Conservation (phyloP, 2,797 vertebrate species). For the Loriculus beryllinus region DNA sequence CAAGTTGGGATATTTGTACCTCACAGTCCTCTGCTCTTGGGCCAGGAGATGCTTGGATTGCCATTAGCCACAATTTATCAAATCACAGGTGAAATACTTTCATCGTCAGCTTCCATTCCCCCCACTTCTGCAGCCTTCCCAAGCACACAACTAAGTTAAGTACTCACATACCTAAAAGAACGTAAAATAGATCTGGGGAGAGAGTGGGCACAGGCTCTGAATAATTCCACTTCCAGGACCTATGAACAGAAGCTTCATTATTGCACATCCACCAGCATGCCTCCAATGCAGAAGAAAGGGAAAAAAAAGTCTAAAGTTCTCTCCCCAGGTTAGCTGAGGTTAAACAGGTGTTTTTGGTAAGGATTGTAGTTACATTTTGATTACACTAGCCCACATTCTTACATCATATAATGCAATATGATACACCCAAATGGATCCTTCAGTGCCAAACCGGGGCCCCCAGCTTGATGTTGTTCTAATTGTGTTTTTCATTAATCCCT, state of each 20-base stretch:
- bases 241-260: not conserved
- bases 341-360: slow-evolving; percentile 72
- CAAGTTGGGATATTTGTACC: not conserved
- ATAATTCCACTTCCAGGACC: not conserved
- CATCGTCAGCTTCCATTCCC: not conserved
- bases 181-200: not conserved
- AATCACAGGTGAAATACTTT: not conserved
- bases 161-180: not conserved
- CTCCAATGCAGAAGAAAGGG: not conserved
- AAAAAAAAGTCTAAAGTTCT: not conserved
- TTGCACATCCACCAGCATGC: not conserved
- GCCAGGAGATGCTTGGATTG: not conserved
- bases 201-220: not conserved
- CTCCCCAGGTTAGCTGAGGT: slow-evolving; percentile 50
- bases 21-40: not conserved
- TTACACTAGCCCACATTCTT: slow-evolving; percentile 63
- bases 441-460: slow-evolving; percentile 39
- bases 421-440: slow-evolving; percentile 53
- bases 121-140: not conserved
- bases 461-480: slow-evolving; percentile 54
- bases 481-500: slow-evolving; percentile 69
- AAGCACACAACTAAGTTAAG: not conserved
- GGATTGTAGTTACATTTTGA: slow-evolving; percentile 70
- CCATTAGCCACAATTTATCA: not conserved
- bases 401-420: slow-evolving; percentile 61